Conservation (phyloP, 2,888 invertebrate genomes). For the Ennomos fuscantarius region DNA sequence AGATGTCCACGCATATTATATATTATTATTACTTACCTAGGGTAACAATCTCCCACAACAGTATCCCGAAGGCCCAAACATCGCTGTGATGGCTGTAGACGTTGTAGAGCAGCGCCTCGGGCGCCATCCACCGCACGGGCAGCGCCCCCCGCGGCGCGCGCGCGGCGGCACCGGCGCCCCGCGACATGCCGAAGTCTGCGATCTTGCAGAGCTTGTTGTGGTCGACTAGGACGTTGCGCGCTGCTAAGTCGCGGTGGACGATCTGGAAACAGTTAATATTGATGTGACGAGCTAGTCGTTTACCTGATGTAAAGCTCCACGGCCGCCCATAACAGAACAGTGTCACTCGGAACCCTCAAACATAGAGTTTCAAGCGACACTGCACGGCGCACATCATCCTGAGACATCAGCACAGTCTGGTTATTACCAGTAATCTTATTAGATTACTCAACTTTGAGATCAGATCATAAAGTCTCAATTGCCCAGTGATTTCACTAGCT, state of each 20-base stretch:
- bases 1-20: no score
- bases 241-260: slow-evolving; percentile 93
- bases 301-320: no score
- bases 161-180: slow-evolving; percentile 81
- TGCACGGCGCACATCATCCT: no score
- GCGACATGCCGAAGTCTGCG: slow-evolving; percentile 94
- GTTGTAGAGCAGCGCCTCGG: slow-evolving; percentile 91
- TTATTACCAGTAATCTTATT: no score
- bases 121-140: slow-evolving; percentile 94
- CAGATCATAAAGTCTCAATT: no score
- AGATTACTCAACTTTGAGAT: no score
- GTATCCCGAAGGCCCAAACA: slow-evolving; percentile 94
- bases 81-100: slow-evolving; percentile 93
- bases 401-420: no score
- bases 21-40: slow-evolving; percentile 84
- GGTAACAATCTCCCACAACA: slow-evolving; percentile 95
- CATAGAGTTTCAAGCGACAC: no score
- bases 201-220: slow-evolving; percentile 95
- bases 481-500: no score
- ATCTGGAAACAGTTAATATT: slow-evolving; percentile 86
- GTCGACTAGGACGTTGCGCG: slow-evolving; percentile 92
- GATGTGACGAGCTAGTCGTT: no score
- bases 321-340: no score
- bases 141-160: slow-evolving; percentile 84
- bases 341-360: no score